These are phyloP conservation scores for Ophion slaviceki DNA, from an alignment of 2,888 invertebrate species.

Conservation along the genomic window DNA sequence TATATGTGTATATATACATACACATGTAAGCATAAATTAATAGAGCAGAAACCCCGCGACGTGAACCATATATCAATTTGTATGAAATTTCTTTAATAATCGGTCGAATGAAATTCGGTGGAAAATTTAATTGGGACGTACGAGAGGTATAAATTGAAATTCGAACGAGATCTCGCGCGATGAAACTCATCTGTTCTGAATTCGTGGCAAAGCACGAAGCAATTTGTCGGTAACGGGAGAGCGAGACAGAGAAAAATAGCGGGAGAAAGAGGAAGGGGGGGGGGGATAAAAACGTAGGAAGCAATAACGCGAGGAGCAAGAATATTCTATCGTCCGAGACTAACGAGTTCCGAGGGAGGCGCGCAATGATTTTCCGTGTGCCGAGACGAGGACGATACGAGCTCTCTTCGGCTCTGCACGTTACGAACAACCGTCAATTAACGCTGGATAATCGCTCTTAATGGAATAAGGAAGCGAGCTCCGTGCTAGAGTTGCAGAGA, in stretches of 20 bases:
- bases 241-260: neutral
- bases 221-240: slow-evolving; percentile 8
- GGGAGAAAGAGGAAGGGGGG: neutral
- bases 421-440: slow-evolving; percentile 69
- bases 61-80: neutral
- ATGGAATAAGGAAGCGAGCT: slow-evolving; percentile 55
- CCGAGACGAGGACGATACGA: no score
- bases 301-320: slow-evolving; percentile 34
- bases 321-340: slow-evolving; percentile 68
- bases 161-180: neutral
- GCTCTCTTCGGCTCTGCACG: slow-evolving; percentile 50
- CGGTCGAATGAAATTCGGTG: neutral
- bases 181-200: neutral
- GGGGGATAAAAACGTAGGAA: neutral
- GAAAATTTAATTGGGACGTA: neutral
- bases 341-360: slow-evolving; percentile 69
- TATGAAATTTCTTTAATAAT: neutral
- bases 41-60: neutral
- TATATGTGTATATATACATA: no score
- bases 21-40: no score
- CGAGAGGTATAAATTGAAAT: neutral
- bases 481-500: neutral
- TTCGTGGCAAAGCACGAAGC: neutral
- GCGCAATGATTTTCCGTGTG: neutral
- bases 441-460: slow-evolving; percentile 73